Evolutionary conservation across 2,797 vertebrate species (phyloP).

Genomic region (Betta splendens): DNA sequence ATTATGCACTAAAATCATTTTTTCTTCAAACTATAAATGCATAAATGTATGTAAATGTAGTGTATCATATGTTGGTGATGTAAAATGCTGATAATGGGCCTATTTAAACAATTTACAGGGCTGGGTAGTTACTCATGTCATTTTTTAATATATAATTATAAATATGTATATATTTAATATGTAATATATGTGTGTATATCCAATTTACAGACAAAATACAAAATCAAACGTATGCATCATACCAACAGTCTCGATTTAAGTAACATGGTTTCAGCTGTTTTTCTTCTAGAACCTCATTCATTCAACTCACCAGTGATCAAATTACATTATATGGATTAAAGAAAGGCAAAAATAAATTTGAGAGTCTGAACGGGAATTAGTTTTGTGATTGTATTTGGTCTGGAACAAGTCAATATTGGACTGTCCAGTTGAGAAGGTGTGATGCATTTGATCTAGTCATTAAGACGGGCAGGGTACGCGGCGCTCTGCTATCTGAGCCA

Average conservation of each 20-base stretch:
- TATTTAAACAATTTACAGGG: neutral
- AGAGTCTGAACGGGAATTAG: constrained; percentile 53
- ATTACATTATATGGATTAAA: constrained; percentile 40
- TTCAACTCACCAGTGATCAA: constrained; percentile 25
- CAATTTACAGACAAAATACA: neutral
- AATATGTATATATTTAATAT: too few species aligned
- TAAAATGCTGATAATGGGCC: neutral
- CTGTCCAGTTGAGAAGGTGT: constrained; percentile 62
- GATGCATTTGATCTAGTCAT: constrained; percentile 82
- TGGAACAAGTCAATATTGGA: constrained; percentile 57
- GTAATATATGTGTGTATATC: too few species aligned
- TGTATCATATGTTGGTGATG: neutral
- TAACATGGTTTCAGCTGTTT: neutral
- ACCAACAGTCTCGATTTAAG: neutral
- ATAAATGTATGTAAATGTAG: too few species aligned
- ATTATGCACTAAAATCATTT: too few species aligned
- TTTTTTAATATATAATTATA: too few species aligned
- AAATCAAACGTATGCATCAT: neutral
- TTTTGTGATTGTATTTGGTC: constrained; percentile 65
- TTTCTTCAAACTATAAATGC: too few species aligned
- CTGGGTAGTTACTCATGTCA: too few species aligned
- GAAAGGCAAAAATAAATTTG: constrained; percentile 35
- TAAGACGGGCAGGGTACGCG: constrained; percentile 66
- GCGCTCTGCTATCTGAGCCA: constrained; percentile 71
- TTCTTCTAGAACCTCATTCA: constrained; percentile 12